phyloP scores from a whole-genome alignment of 2,888 invertebrate species.

The Epsilonema sp. region DNA sequence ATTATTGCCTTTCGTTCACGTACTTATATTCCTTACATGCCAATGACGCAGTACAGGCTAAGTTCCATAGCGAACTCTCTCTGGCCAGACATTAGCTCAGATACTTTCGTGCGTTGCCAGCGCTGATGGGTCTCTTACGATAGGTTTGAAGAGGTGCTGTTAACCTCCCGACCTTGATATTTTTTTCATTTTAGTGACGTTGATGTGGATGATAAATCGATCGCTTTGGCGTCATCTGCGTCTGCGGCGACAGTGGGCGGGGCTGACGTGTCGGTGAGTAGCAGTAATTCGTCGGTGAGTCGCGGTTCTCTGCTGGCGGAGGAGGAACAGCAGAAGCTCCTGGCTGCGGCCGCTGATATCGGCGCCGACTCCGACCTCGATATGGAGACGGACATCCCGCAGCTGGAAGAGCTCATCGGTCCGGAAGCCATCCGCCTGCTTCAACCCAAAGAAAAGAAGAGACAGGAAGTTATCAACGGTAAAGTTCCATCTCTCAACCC shows the following conservation, averaged over 20 bases:
- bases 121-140: no score
- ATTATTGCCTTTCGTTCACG: no score
- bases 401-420: slow-evolving; percentile 55
- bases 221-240: slow-evolving; percentile 5
- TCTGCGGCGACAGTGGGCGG: neutral
- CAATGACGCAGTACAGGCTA: no score
- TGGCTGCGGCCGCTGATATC: no score
- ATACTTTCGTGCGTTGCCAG: no score
- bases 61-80: no score
- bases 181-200: slow-evolving; percentile 10
- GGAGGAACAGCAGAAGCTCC: neutral
- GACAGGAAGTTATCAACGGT: slow-evolving; percentile 82
- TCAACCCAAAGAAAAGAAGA: slow-evolving; percentile 59
- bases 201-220: slow-evolving; percentile 10
- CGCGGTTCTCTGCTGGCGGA: neutral
- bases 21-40: no score
- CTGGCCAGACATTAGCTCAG: no score
- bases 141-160: no score
- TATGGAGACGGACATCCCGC: slow-evolving; percentile 48
- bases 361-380: slow-evolving; percentile 40
- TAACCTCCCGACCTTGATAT: no score
- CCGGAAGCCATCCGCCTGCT: slow-evolving; percentile 51
- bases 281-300: neutral
- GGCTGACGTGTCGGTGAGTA: neutral
- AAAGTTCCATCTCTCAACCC: no score